phyloP scores from a whole-genome alignment of 2,797 vertebrate species.

The Catostomus latipinnis region DNA sequence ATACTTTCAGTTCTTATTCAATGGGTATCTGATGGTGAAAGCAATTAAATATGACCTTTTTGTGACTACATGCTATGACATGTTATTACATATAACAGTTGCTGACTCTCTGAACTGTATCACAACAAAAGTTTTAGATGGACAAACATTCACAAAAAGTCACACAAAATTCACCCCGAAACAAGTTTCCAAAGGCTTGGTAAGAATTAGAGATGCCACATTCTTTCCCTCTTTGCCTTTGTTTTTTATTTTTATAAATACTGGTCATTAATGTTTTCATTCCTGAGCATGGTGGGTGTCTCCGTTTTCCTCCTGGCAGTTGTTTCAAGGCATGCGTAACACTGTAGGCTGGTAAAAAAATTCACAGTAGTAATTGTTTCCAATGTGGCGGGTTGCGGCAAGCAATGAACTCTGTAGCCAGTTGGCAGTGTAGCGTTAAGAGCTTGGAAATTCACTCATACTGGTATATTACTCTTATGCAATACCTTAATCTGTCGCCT shows the following conservation, averaged over 20 bases:
- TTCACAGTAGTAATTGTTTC: slow-evolving; percentile 52
- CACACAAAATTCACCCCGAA: no score
- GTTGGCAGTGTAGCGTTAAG: slow-evolving; percentile 41
- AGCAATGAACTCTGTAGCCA: slow-evolving; percentile 36
- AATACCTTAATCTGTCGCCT: slow-evolving; percentile 24
- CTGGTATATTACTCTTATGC: not conserved
- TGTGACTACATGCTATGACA: no score
- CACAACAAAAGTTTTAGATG: no score
- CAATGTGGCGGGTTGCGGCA: slow-evolving; percentile 52
- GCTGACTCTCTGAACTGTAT: no score
- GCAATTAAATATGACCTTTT: no score
- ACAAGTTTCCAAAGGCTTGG: no score
- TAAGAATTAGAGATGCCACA: not conserved
- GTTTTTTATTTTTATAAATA: slow-evolving; percentile 33
- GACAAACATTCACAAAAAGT: no score
- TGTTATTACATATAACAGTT: no score
- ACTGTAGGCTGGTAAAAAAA: slow-evolving; percentile 46
- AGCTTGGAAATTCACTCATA: slow-evolving; percentile 23
- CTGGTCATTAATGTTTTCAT: slow-evolving; percentile 57
- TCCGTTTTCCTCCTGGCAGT: slow-evolving; percentile 25
- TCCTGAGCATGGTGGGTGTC: slow-evolving; percentile 50
- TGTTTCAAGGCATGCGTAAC: slow-evolving; percentile 58
- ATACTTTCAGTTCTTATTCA: no score
- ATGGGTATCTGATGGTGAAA: no score
- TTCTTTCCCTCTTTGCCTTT: slow-evolving; percentile 35